A percentile compares a stretch with the other conserved stretches of the same genome.
Evolutionary conservation across 1,140 invertebrate genomes (phyloP).

Genomic region (Aphelinus certus): DNA sequence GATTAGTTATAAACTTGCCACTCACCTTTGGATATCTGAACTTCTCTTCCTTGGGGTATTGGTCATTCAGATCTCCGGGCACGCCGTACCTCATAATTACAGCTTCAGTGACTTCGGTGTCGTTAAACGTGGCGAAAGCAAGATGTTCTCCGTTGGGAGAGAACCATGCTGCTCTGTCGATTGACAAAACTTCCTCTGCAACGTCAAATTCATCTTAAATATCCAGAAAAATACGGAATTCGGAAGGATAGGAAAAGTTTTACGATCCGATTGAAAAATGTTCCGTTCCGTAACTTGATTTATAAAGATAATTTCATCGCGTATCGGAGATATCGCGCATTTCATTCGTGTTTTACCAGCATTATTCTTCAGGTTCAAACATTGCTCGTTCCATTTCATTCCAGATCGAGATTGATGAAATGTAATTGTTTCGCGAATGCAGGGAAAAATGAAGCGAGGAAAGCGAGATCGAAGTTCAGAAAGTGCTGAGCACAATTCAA

Average conservation of each 20-base stretch:
- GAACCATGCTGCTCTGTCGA: conserved; percentile 82
- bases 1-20: neutral
- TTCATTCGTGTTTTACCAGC: too few relatives aligned
- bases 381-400: too few relatives aligned
- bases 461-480: too few relatives aligned
- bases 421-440: too few relatives aligned
- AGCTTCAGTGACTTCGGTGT: conserved; percentile 76
- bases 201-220: neutral
- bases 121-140: conserved; percentile 85
- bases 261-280: too few relatives aligned
- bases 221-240: neutral
- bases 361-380: too few relatives aligned
- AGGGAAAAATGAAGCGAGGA: too few relatives aligned
- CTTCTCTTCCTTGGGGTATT: conserved; percentile 74
- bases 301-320: too few relatives aligned
- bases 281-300: too few relatives aligned
- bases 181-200: conserved; percentile 74
- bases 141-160: conserved; percentile 81
- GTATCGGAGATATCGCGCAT: neutral
- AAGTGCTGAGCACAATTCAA: too few relatives aligned
- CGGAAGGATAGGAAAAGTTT: neutral
- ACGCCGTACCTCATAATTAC: conserved; percentile 68
- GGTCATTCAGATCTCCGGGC: conserved; percentile 71
- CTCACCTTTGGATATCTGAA: conserved; percentile 89
- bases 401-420: too few relatives aligned